phyloP scores from a whole-genome alignment of 2,797 vertebrate species.

The Heteromormyrus szaboi region DNA sequence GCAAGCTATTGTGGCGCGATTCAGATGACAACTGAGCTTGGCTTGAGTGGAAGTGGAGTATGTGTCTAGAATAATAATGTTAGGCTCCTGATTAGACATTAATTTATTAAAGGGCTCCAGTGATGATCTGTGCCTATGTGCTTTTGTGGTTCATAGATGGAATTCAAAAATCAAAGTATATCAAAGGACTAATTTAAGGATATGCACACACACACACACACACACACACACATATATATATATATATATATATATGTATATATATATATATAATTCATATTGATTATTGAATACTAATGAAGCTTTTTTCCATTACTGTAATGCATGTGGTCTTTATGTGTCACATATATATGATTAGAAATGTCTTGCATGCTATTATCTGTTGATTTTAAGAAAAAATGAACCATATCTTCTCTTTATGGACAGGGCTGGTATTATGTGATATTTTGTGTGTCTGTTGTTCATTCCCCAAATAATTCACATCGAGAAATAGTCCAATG shows the following conservation, averaged over 20 bases:
- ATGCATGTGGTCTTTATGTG: background rate
- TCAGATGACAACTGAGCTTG: conserved; percentile 3
- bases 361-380: background rate
- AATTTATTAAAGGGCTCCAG: conserved; percentile 10
- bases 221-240: background rate
- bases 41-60: background rate
- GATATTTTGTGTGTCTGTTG: background rate
- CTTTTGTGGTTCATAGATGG: background rate
- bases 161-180: background rate
- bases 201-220: background rate
- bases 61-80: conserved; percentile 18
- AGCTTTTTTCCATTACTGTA: background rate
- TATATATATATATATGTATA: too few relatives aligned
- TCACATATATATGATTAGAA: background rate
- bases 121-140: background rate
- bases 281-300: background rate
- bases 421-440: background rate
- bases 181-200: background rate
- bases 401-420: background rate
- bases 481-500: background rate
- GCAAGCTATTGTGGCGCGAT: background rate
- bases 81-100: background rate
- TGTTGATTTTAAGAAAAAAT: background rate
- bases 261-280: background rate
- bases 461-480: background rate